A percentile compares a stretch with the other conserved stretches of the same genome.
Evolutionary conservation across 1,140 invertebrate species (phyloP).

Genomic region (Heliconius congener): DNA sequence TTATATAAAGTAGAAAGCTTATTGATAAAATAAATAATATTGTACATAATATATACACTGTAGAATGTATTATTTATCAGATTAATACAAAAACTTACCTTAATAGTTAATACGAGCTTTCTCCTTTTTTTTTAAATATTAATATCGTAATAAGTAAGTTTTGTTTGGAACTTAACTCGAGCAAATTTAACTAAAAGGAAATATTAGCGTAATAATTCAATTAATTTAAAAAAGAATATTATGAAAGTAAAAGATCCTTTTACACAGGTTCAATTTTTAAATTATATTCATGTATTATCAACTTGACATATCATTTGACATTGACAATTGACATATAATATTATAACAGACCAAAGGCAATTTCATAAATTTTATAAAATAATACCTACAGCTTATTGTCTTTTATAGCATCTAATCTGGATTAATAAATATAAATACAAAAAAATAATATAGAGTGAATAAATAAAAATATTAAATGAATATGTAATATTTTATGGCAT

Average conservation of each 20-base stretch:
- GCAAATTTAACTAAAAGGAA: neutral
- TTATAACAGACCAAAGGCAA: neutral
- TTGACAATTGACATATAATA: neutral
- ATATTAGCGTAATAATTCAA: neutral
- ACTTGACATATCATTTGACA: neutral
- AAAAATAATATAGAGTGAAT: too few relatives aligned
- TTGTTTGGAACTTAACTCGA: neutral
- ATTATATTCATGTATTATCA: neutral
- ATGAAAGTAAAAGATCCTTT: neutral
- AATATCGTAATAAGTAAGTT: neutral
- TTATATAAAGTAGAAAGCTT: neutral
- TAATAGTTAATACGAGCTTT: neutral
- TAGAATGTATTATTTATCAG: neutral
- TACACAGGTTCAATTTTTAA: neutral
- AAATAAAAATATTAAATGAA: too few relatives aligned
- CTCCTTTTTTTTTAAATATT: neutral
- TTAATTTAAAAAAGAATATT: neutral
- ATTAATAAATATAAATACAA: too few relatives aligned
- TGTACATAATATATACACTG: neutral
- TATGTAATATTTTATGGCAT: too few relatives aligned
- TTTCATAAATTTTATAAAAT: too few relatives aligned
- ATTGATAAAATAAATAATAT: neutral
- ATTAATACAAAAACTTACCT: constrained; percentile 6
- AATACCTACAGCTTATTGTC: too few relatives aligned
- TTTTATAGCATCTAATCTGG: too few relatives aligned